Base-by-base conservation (phyloP, 2,888 invertebrate genomes). In the Eupithecia centaureata region DNA sequence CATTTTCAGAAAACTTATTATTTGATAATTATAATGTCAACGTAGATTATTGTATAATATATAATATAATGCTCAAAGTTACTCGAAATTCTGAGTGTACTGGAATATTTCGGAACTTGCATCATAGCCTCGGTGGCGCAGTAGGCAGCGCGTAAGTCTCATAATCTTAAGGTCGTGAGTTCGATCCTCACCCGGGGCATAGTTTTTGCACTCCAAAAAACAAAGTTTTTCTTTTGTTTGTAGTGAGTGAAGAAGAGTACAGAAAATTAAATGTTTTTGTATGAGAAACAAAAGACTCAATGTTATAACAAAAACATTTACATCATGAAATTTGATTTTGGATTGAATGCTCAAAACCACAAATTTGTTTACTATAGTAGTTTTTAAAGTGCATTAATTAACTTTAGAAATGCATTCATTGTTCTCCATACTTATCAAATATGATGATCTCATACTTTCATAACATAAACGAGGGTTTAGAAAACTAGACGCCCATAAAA, bases 161-260 rank as follows among this genome's bases (percentile, higher is more conserved):
- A 96, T 96, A 96, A 96, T 96, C 96, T 96, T 95, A 97, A 97
- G 97, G 97, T 97, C 97, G 97, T 97, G 97, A 97, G 97, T 97
- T 97, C 97, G 96, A 97, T 96, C 97, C 97, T 97, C 97, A 97
- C 97, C 95, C 96, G 96, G 96, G 96, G 96, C 96, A 96, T 77
- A 74, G 95, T 96, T 95, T 96, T 96, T 95, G 95, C 95, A 96
- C 27, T 52, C 28, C 25, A 15, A 8, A 54, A 51, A 0, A 13
- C 28, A 47, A 47, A 3, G 1, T 10, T 22, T 22, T 47, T 47
- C 10, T 22, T 47, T 22, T 10, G 10, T 47, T 22, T 22, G 22
- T 4, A 47, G 1, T n/a, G n/a, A n/a, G n/a, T n/a, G n/a, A n/a
- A 47, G 22, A 4, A 12, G 8, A 3, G 22, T 22, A n/a, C n/a